Conservation (phyloP, 2,888 invertebrate genomes). For the Cantharis rustica region DNA sequence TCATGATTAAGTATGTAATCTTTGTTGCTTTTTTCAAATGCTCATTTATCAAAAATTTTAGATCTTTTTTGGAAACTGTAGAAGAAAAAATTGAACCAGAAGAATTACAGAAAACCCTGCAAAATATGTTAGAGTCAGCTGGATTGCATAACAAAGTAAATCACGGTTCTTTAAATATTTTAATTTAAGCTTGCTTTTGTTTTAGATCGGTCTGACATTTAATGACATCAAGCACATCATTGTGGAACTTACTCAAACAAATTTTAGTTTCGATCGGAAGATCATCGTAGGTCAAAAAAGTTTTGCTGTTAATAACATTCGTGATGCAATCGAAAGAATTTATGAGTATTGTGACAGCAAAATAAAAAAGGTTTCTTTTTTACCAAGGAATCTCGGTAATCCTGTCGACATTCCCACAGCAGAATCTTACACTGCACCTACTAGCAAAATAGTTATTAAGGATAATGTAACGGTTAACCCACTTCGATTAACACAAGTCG, state of each 20-base stretch:
- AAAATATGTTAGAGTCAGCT: constrained; percentile 55
- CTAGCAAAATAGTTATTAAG: constrained; percentile 46
- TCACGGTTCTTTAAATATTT: not conserved
- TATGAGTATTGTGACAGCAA: constrained; percentile 45
- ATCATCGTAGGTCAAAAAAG: constrained; percentile 35
- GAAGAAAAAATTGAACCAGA: constrained; percentile 54
- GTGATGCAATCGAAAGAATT: constrained; percentile 54
- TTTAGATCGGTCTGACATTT: constrained; percentile 49
- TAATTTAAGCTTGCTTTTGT: not conserved
- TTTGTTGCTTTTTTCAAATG: constrained; percentile 1
- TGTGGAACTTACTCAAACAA: constrained; percentile 55
- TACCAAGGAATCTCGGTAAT: constrained; percentile 34
- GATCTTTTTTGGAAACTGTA: constrained; percentile 61
- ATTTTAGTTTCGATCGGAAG: constrained; percentile 46
- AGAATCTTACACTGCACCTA: constrained; percentile 21
- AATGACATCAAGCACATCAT: constrained; percentile 58
- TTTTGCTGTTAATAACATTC: constrained; percentile 50
- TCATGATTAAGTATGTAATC: constrained; percentile 57
- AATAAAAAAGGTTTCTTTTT: not conserved
- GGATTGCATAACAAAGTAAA: constrained; percentile 49
- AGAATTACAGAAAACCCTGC: constrained; percentile 54
- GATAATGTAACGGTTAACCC: constrained; percentile 8
- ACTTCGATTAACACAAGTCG: constrained; percentile 53
- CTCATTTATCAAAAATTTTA: not conserved
- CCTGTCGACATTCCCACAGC: constrained; percentile 37